Conservation (phyloP, 1,140 invertebrate genomes). For the Brachionus koreanus region DNA sequence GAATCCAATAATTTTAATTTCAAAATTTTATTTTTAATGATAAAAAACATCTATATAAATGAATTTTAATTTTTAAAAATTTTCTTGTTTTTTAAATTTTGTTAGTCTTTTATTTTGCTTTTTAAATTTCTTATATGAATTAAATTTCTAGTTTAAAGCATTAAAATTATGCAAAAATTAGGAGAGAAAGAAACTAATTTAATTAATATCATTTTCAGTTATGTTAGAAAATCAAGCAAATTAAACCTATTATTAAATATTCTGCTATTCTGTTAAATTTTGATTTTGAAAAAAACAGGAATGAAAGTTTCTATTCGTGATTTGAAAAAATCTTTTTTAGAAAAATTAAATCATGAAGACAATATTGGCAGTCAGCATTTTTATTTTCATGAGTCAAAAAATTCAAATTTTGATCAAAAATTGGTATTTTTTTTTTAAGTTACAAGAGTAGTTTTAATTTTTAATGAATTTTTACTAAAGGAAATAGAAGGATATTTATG, state of each 20-base stretch:
- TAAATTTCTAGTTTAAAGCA: not conserved
- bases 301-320: constrained; percentile 16
- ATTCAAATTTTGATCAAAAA: not conserved
- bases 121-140: not conserved
- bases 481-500: not conserved
- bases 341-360: not conserved
- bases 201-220: too few species aligned
- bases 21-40: not conserved
- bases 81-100: not conserved
- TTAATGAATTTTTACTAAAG: not conserved
- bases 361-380: not conserved
- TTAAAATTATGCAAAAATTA: not conserved
- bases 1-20: not conserved
- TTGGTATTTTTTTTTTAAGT: not conserved
- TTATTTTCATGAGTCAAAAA: not conserved
- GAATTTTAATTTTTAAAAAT: too few species aligned
- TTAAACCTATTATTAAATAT: too few species aligned
- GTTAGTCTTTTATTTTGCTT: not conserved
- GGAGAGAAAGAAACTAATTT: too few species aligned
- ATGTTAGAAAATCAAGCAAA: too few species aligned
- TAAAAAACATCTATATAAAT: too few species aligned
- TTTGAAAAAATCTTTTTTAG: not conserved
- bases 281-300: not conserved
- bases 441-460: not conserved
- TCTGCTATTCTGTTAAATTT: too few species aligned